Base-by-base conservation (phyloP, 2,888 invertebrate species). In the Ommatoiulus sabulosus region DNA sequence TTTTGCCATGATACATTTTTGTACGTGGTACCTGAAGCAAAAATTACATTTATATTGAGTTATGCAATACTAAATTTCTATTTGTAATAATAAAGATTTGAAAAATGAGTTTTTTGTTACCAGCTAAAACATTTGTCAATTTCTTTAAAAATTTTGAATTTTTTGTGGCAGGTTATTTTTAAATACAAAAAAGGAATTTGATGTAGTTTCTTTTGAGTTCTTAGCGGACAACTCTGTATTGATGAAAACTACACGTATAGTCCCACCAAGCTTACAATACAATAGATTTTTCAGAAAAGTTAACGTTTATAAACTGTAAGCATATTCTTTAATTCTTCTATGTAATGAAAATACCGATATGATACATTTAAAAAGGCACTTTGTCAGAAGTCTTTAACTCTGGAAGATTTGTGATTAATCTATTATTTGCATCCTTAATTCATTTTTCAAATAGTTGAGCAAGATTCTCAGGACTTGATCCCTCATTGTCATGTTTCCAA, bases 371-470 rank as follows among this genome's bases (percentile, higher is more conserved):
- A 72, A 72, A 72, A 8, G 72, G 52, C 52, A 52, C 52, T 52
- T 52, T 52, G 52, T 52, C 12, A 52, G 15, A 52, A 52, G 17
- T 12, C 52, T 52, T 52, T 52, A 52, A 17, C 17, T 17, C 8
- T 0, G 4, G 52, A 12, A 12, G 52, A 52, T 17, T 12, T 15
- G 17, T 8, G 3, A 20, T 87, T 63, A 87, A 87, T 87, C 87
- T 17, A 87, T 44, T 35, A 87, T 72, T 44, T 52, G 52, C 87
- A 87, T 72, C 43, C 44, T 63, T 4, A 87, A n/a, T 87, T 87
- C 72, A 20, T 80, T 87, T 44, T 12, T 63, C 20, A 87, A n/a
- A 44, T 72, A 87, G 7, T 87, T 44, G 35, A 44, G 35, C n/a
- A 87, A 4, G 6, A 87, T 24, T n/a, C 20, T 52, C 44, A 87